These are phyloP conservation scores for Acrobasis repandana DNA, from an alignment of 2,888 invertebrate species.

Conservation along the genomic window DNA sequence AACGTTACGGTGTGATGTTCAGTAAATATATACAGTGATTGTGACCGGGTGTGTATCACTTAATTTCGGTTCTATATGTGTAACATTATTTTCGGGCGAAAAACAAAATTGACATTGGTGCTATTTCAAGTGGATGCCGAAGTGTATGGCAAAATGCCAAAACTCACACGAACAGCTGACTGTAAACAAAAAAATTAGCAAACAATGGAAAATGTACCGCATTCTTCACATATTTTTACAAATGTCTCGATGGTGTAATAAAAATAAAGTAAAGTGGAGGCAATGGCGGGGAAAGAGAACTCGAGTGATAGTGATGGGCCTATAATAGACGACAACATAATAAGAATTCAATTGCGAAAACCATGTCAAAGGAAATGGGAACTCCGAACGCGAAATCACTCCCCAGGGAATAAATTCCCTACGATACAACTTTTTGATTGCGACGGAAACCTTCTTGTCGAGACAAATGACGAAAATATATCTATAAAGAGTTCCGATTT, in stretches of 20 bases:
- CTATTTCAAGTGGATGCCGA: constrained; percentile 73
- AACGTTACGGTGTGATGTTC: constrained; percentile 61
- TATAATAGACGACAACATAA: constrained; percentile 80
- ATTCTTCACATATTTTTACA: constrained; percentile 28
- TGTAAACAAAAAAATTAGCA: constrained; percentile 77
- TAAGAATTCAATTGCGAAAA: constrained; percentile 84
- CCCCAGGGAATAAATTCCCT: constrained; percentile 83
- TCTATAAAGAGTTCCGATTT: constrained; percentile 74
- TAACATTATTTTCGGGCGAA: constrained; percentile 54
- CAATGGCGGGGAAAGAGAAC: constrained; percentile 63
- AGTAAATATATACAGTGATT: constrained; percentile 62
- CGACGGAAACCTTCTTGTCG: constrained; percentile 83
- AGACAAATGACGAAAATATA: constrained; percentile 83
- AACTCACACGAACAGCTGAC: constrained; percentile 70
- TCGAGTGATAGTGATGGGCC: constrained; percentile 74
- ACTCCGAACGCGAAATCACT: constrained; percentile 84
- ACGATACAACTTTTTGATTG: constrained; percentile 85
- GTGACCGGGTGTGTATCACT: constrained; percentile 50
- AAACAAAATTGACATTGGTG: constrained; percentile 81
- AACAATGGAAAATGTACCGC: constrained; percentile 42
- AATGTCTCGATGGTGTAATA: constrained; percentile 40
- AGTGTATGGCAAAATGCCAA: constrained; percentile 68
- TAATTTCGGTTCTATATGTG: constrained; percentile 33
- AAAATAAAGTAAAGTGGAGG: constrained; percentile 39
- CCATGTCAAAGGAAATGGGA: constrained; percentile 85